A percentile compares a stretch with the other conserved stretches of the same genome.
Evolutionary conservation across 2,113 vertebrate species (phyloP).

Genomic region (Ovis canadensis): DNA sequence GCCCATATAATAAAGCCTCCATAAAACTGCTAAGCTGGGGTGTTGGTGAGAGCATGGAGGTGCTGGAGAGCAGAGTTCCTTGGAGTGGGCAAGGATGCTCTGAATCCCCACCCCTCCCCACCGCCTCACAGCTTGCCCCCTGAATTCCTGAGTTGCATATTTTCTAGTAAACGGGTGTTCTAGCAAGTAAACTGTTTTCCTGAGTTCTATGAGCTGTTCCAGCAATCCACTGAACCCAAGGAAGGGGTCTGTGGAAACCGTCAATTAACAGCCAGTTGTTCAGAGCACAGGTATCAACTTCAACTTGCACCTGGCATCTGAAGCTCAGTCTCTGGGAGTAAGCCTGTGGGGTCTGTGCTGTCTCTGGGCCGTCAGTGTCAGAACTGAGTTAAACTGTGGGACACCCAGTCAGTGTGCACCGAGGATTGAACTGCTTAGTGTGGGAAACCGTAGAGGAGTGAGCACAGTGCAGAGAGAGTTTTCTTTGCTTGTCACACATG

Average conservation of each 20-base stretch:
- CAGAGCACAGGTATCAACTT: not conserved
- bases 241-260: not conserved
- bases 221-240: not conserved
- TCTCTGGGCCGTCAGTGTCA: not conserved
- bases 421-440: not conserved
- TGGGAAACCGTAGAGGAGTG: not conserved
- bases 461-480: not conserved
- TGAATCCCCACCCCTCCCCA: not conserved
- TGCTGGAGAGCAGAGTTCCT: not conserved
- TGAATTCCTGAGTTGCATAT: not conserved
- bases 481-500: not conserved
- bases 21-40: not conserved
- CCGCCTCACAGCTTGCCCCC: not conserved
- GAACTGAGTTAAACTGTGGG: not conserved
- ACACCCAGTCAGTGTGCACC: not conserved
- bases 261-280: not conserved
- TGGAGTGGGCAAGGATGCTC: not conserved
- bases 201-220: not conserved
- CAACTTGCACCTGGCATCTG: not conserved
- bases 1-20: not conserved
- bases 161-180: not conserved
- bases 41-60: rapidly evolving
- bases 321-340: not conserved
- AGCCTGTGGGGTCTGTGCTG: not conserved
- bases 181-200: not conserved